Evolutionary conservation across 2,797 vertebrate genomes (phyloP).

Genomic region (Loris lydekkerianus): DNA sequence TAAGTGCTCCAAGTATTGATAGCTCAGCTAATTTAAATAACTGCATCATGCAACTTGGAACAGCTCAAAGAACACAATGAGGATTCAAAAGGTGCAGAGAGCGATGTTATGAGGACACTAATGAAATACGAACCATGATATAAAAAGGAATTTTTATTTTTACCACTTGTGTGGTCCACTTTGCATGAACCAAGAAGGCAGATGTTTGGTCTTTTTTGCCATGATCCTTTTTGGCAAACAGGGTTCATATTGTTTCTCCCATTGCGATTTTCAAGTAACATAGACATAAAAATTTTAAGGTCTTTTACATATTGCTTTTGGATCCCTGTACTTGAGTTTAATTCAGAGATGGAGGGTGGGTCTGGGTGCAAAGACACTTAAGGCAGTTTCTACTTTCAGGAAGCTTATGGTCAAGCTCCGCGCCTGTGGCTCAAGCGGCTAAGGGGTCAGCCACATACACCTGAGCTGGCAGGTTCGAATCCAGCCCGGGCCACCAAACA

Average conservation of each 20-base stretch:
- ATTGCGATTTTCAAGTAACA: background rate
- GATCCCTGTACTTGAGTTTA: background rate
- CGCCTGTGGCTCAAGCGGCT: too few relatives aligned
- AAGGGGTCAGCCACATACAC: too few relatives aligned
- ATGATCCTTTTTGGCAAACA: background rate
- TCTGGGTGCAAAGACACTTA: background rate
- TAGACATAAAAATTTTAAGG: background rate
- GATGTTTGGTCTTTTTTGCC: background rate
- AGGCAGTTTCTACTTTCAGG: background rate
- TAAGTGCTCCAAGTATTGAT: background rate
- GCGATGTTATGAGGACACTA: background rate
- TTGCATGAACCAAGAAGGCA: background rate
- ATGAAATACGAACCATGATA: background rate
- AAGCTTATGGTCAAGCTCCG: background rate
- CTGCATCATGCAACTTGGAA: background rate
- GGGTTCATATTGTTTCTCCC: background rate
- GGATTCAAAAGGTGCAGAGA: background rate
- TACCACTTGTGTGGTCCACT: background rate
- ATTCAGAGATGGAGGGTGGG: background rate
- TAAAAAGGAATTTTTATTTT: background rate
- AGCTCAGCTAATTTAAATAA: background rate
- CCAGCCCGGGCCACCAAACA: too few relatives aligned
- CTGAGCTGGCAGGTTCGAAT: too few relatives aligned
- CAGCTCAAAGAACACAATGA: background rate
- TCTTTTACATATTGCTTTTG: background rate